Evolutionary conservation across 2,113 vertebrate genomes (phyloP).

Genomic region (Vulpes ferrilata): DNA sequence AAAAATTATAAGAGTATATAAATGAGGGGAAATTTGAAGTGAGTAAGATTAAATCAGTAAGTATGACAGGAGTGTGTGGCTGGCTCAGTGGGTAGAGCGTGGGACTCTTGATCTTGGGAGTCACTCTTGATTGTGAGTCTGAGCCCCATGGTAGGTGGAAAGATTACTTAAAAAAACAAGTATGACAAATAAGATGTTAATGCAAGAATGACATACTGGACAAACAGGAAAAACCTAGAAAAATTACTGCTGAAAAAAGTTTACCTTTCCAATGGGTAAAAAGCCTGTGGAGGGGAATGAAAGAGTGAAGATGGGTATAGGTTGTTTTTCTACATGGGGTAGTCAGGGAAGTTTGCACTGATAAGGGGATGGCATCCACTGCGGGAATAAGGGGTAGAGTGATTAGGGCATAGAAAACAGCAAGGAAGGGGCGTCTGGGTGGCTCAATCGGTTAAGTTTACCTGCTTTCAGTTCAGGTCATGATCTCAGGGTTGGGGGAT

Average conservation of each 20-base stretch:
- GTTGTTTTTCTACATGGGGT: no score
- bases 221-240: constrained; percentile 40
- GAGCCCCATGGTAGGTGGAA: not conserved
- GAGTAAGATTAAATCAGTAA: constrained; percentile 32
- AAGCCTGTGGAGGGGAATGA: not conserved
- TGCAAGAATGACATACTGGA: not conserved
- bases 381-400: not conserved
- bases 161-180: not conserved
- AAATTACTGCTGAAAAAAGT: not conserved
- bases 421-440: not conserved
- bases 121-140: not conserved
- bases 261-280: not conserved
- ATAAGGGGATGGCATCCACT: not conserved
- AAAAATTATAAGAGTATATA: not conserved
- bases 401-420: not conserved
- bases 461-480: not conserved
- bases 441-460: not conserved
- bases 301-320: not conserved
- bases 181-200: not conserved
- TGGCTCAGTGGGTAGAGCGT: not conserved
- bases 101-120: not conserved
- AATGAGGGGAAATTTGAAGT: not conserved
- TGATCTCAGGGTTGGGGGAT: not conserved
- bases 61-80: not conserved
- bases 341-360: not conserved